These are phyloP conservation scores for Pocillopora grandis DNA, from an alignment of 92 coral and sea anemone species.

Conservation along the genomic window DNA sequence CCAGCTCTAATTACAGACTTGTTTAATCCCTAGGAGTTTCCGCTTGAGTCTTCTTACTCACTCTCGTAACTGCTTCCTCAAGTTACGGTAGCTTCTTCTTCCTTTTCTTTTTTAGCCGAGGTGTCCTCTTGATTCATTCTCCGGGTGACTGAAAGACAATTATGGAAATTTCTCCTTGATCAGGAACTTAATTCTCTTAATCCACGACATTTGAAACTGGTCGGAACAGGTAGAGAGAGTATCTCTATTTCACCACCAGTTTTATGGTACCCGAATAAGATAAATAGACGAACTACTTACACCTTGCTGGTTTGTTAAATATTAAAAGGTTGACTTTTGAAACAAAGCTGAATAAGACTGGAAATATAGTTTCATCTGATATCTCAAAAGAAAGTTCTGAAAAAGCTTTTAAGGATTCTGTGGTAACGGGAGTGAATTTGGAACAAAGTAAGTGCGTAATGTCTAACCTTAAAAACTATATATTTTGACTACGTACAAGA, in stretches of 20 bases:
- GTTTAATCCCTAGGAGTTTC: too few relatives aligned
- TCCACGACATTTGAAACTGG: not conserved
- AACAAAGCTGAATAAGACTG: not conserved
- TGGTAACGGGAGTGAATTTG: not conserved
- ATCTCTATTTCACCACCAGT: not conserved
- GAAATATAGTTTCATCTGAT: not conserved
- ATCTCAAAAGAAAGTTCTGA: not conserved
- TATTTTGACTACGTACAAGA: not conserved
- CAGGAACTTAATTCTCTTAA: not conserved
- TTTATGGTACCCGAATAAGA: conserved; percentile 33
- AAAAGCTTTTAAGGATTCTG: not conserved
- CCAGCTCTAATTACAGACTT: too few relatives aligned
- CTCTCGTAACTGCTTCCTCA: too few relatives aligned
- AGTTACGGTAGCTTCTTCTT: too few relatives aligned
- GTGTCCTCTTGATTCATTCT: not conserved
- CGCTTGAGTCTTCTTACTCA: too few relatives aligned
- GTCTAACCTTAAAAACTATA: not conserved
- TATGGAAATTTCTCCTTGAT: not conserved
- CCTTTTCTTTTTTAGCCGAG: too few relatives aligned
- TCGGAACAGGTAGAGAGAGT: conserved; percentile 9
- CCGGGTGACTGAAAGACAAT: too few relatives aligned
- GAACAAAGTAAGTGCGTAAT: conserved; percentile 26
- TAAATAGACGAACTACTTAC: not conserved
- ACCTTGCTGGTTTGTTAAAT: conserved; percentile 1
- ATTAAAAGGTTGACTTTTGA: not conserved